These are phyloP conservation scores for Sphaerophoria taeniata DNA, from an alignment of 2,888 invertebrate species.

Conservation along the genomic window DNA sequence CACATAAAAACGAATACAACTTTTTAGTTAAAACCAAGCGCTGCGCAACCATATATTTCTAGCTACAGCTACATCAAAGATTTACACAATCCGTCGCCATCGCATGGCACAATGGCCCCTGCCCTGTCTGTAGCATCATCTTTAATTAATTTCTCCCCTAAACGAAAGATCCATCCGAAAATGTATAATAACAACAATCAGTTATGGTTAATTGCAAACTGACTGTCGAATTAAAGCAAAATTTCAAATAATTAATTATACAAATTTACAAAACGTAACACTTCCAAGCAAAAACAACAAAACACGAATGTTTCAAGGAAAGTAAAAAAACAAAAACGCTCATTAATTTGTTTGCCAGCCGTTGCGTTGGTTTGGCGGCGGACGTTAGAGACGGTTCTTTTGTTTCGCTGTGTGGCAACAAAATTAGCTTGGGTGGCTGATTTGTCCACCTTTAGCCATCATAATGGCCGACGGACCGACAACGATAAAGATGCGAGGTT, in stretches of 20 bases:
- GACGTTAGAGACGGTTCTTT: conserved; percentile 20
- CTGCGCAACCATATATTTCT: no score
- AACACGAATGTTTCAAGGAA: background rate
- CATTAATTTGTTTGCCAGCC: conserved; percentile 58
- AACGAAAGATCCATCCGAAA: background rate
- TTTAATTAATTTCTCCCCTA: conserved; percentile 65
- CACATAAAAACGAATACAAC: no score
- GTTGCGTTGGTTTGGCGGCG: background rate
- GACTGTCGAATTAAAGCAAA: conserved; percentile 70
- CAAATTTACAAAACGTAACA: conserved; percentile 65
- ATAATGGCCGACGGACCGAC: background rate
- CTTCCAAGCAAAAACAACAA: background rate
- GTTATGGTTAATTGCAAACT: conserved; percentile 68
- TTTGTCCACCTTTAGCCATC: conserved; percentile 63
- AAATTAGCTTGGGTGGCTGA: conserved; percentile 45
- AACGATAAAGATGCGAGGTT: no score
- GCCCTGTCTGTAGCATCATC: conserved; percentile 42
- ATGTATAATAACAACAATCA: conserved; percentile 69
- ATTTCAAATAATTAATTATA: conserved; percentile 71
- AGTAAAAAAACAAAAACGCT: conserved; percentile 31
- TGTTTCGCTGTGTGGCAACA: conserved; percentile 20
- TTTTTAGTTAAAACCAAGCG: no score
- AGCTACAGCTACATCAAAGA: conserved; percentile 5
- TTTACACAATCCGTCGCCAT: conserved; percentile 35
- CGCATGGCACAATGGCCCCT: conserved; percentile 52